Evolutionary conservation across 2,888 invertebrate genomes (phyloP).

Genomic region (Mythimna albipuncta): DNA sequence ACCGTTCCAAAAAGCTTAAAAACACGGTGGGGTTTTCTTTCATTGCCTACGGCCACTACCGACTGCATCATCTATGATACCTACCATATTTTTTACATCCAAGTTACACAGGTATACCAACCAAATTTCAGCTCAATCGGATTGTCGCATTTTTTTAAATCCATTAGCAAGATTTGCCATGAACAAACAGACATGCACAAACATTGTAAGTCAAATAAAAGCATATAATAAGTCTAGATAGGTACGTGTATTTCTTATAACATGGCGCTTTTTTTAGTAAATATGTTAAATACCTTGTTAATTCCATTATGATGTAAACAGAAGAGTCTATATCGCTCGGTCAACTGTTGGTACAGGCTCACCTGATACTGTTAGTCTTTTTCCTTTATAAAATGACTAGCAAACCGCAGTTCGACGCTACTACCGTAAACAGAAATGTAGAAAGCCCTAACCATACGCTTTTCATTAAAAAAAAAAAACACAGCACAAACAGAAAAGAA

Average conservation of each 20-base stretch:
- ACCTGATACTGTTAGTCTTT: neutral
- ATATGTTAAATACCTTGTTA: slow-evolving; percentile 11
- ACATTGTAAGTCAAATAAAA: too few species aligned
- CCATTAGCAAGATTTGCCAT: too few species aligned
- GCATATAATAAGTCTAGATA: too few species aligned
- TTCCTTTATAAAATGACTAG: slow-evolving; percentile 29
- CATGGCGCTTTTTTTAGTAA: slow-evolving; percentile 10
- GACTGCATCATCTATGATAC: too few species aligned
- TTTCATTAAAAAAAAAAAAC: neutral
- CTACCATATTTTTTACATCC: too few species aligned
- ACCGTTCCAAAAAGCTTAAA: too few species aligned
- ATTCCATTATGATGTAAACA: slow-evolving; percentile 25
- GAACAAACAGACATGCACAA: too few species aligned
- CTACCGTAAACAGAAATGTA: slow-evolving; percentile 12
- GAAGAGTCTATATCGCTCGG: slow-evolving; percentile 5
- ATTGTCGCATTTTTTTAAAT: too few species aligned
- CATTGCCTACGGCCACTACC: too few species aligned
- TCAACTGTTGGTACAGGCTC: slow-evolving; percentile 5
- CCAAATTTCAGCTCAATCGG: too few species aligned
- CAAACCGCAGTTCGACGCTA: slow-evolving; percentile 9
- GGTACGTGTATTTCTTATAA: slow-evolving; percentile 21
- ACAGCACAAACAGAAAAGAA: neutral
- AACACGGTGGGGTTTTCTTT: too few species aligned
- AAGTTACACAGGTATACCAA: too few species aligned
- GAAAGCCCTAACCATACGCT: neutral